A percentile compares a stretch with the other conserved stretches of the same genome.
These are phyloP conservation scores for Tupaia chinensis DNA, from an alignment of 2,113 vertebrate genomes.

Conservation along the genomic window DNA sequence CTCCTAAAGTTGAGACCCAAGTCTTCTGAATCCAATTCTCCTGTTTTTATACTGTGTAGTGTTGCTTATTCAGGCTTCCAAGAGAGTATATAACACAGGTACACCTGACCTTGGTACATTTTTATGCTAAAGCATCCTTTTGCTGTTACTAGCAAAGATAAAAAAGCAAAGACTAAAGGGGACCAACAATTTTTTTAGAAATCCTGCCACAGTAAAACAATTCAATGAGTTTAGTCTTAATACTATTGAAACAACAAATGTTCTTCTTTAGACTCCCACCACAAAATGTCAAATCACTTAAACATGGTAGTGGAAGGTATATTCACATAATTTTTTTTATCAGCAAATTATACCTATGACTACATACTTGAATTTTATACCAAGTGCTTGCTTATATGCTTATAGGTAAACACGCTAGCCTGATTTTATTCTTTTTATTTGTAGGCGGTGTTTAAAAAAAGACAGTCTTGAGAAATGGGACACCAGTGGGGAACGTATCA, in stretches of 20 bases:
- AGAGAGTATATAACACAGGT: background rate
- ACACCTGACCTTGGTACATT: background rate
- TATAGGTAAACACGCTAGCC: background rate
- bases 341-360: background rate
- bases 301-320: background rate
- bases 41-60: background rate
- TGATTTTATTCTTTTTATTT: constrained; percentile 71
- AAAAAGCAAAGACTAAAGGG: constrained; percentile 9
- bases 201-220: background rate
- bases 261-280: background rate
- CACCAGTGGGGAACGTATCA: constrained; percentile 86
- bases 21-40: background rate
- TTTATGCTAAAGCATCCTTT: background rate
- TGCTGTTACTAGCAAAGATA: background rate
- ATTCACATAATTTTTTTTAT: background rate
- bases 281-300: background rate
- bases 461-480: constrained; percentile 86
- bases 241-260: background rate
- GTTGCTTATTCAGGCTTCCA: constrained; percentile 17
- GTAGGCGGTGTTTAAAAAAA: constrained; percentile 89
- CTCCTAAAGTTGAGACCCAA: background rate
- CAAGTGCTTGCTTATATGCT: background rate
- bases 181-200: background rate
- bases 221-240: background rate
- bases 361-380: background rate